phyloP scores from a whole-genome alignment of 2,797 vertebrate genomes.

The Crenichthys baileyi region DNA sequence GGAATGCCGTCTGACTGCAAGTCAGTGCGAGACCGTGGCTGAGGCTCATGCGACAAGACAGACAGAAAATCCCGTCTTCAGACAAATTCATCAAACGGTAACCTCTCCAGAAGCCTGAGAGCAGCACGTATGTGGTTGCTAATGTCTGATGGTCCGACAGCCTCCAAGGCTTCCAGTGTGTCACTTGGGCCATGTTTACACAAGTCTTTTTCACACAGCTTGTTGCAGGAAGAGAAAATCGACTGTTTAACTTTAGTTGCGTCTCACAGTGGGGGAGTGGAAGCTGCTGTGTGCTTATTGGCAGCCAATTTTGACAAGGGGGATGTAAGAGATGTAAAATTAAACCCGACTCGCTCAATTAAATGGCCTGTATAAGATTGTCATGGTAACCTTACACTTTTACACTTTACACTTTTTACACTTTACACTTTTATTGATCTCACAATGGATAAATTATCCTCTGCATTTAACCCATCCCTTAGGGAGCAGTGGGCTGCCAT shows the following conservation, averaged over 20 bases:
- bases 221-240: neutral
- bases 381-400: too few species aligned
- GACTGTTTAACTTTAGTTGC: neutral
- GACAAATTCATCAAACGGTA: constrained; percentile 26
- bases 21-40: constrained; percentile 56
- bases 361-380: too few species aligned
- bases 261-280: too few species aligned
- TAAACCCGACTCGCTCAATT: too few species aligned
- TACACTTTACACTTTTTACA: too few species aligned
- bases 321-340: too few species aligned
- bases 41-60: constrained; percentile 23
- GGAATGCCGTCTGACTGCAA: constrained; percentile 76
- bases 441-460: too few species aligned
- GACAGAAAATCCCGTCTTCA: constrained; percentile 44
- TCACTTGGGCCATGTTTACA: constrained; percentile 1
- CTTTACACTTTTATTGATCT: too few species aligned
- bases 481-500: too few species aligned
- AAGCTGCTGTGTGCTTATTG: neutral
- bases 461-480: too few species aligned
- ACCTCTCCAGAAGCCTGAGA: constrained; percentile 19
- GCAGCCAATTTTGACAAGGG: neutral
- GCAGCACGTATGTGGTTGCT: constrained; percentile 25
- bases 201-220: neutral
- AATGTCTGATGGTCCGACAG: constrained; percentile 10
- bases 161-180: neutral